Evolutionary conservation across 2,888 invertebrate species (phyloP).

Genomic region (Orchesella flavescens): DNA sequence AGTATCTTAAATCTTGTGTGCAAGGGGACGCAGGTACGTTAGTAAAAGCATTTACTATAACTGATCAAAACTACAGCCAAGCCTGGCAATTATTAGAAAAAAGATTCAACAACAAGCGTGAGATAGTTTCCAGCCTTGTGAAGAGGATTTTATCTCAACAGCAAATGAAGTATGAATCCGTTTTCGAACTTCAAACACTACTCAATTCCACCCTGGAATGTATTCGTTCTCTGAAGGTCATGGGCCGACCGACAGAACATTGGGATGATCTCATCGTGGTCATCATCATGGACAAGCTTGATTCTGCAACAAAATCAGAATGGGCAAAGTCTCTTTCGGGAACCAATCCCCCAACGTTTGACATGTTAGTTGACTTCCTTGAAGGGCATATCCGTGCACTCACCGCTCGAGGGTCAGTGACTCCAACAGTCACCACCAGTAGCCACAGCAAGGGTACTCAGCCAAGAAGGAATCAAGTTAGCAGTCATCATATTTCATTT

Average conservation of each 20-base stretch:
- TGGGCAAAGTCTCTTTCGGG: conserved; percentile 19
- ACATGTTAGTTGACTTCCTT: conserved; percentile 26
- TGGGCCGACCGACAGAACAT: conserved; percentile 1
- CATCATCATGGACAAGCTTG: conserved; percentile 30
- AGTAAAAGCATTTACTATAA: conserved; percentile 50
- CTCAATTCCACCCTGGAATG: conserved; percentile 19
- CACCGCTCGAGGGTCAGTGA: not conserved
- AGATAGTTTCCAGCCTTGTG: conserved; percentile 33
- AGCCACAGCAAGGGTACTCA: not conserved
- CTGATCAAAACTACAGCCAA: conserved; percentile 32
- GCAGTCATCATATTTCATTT: not conserved
- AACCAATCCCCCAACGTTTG: conserved; percentile 4
- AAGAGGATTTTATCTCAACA: conserved; percentile 6
- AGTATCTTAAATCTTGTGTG: conserved; percentile 42
- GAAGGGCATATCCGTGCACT: conserved; percentile 25
- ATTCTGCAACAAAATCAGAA: conserved; percentile 24
- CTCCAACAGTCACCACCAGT: not conserved
- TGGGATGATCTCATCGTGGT: conserved; percentile 35
- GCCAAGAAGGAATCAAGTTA: not conserved
- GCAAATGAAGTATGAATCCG: conserved; percentile 1
- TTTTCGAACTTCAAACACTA: not conserved
- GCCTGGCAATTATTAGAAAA: conserved; percentile 46
- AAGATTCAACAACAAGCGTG: conserved; percentile 52
- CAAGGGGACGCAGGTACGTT: conserved; percentile 48
- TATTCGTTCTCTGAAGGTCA: conserved; percentile 17